Conservation (phyloP, 2,888 invertebrate species). For the Subacronicta megacephala region DNA sequence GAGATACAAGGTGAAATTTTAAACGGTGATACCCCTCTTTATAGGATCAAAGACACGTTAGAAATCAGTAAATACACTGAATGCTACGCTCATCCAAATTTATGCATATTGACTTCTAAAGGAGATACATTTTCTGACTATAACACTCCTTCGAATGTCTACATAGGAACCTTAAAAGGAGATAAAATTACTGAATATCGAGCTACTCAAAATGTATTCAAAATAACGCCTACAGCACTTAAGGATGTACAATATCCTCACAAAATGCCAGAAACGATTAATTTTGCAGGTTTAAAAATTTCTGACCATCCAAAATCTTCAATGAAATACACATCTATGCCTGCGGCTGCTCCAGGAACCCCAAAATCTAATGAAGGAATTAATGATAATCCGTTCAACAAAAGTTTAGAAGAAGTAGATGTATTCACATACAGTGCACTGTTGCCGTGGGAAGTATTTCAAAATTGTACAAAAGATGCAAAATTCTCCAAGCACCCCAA, state of each 20-base stretch:
- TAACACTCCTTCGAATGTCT: not conserved
- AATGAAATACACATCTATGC: not conserved
- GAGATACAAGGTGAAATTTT: not conserved
- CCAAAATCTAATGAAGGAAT: not conserved
- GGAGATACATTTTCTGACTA: not conserved
- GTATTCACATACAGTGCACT: not conserved
- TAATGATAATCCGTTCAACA: not conserved
- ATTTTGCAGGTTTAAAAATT: constrained; percentile 9
- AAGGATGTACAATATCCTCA: too few species aligned
- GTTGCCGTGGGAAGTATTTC: not conserved
- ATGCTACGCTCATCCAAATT: not conserved
- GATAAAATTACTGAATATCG: constrained; percentile 1
- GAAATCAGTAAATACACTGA: too few species aligned
- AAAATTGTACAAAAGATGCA: not conserved
- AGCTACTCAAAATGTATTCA: not conserved
- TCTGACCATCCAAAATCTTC: not conserved
- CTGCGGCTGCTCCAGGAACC: not conserved
- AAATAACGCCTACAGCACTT: not conserved
- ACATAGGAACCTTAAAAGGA: not conserved
- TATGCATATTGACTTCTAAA: not conserved
- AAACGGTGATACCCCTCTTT: too few species aligned
- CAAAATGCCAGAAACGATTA: not conserved
- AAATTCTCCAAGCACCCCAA: not conserved
- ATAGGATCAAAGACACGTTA: too few species aligned
- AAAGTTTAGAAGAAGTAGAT: constrained; percentile 1